phyloP scores from a whole-genome alignment of 2,113 vertebrate genomes.

The Nannospalax galili region DNA sequence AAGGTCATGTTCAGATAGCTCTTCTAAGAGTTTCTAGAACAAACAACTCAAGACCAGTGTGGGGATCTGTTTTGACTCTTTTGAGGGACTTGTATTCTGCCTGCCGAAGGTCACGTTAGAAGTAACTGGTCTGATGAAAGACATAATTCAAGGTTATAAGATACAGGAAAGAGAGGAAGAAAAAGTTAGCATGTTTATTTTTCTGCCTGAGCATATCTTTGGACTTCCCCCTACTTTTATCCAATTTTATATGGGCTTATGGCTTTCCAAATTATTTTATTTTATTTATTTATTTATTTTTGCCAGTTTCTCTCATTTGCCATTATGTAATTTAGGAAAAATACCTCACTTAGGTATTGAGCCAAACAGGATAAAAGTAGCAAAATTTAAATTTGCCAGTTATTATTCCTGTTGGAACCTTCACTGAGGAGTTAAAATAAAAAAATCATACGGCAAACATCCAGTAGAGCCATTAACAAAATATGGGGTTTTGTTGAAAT shows the following conservation, averaged over 20 bases:
- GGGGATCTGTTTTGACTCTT: background rate
- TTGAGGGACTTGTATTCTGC: background rate
- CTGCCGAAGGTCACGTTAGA: background rate
- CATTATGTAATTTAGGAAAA: conserved; percentile 1
- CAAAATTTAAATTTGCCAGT: background rate
- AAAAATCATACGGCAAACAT: background rate
- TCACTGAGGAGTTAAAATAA: background rate
- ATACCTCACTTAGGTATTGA: background rate
- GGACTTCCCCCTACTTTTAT: background rate
- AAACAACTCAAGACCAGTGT: conserved; percentile 36
- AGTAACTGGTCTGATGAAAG: background rate
- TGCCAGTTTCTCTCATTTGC: background rate
- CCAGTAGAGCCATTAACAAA: background rate
- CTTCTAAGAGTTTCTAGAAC: conserved; percentile 42
- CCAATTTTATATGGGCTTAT: background rate
- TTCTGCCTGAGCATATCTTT: conserved; percentile 4
- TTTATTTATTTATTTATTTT: background rate
- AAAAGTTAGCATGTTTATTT: background rate
- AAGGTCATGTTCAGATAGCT: background rate
- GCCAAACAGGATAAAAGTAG: background rate
- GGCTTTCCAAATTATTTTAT: background rate
- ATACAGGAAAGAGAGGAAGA: background rate
- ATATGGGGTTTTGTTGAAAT: background rate
- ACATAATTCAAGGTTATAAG: background rate
- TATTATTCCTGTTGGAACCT: background rate